phyloP scores from a whole-genome alignment of 2,888 invertebrate genomes.

The Choristoneura rosaceana region DNA sequence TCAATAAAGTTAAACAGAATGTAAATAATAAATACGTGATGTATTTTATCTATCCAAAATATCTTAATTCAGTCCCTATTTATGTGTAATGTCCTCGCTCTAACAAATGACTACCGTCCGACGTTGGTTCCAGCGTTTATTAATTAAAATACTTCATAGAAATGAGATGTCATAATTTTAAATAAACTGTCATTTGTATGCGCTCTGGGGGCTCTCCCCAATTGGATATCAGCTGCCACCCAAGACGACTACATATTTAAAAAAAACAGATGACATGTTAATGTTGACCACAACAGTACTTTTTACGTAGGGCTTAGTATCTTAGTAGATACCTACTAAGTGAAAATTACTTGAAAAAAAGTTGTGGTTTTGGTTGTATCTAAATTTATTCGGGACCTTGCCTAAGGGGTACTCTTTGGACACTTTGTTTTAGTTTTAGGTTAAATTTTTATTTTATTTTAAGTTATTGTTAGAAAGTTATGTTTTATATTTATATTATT shows the following conservation, averaged over 20 bases:
- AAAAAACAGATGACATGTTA: slow-evolving; percentile 19
- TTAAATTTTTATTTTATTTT: too few species aligned
- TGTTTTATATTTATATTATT: too few species aligned
- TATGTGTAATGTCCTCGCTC: slow-evolving; percentile 34
- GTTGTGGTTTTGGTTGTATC: too few species aligned
- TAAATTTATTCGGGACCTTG: too few species aligned
- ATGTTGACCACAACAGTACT: not conserved
- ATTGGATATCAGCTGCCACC: slow-evolving; percentile 51
- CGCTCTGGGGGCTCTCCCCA: slow-evolving; percentile 50
- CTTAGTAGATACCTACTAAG: too few species aligned
- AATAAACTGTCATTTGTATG: slow-evolving; percentile 62
- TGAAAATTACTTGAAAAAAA: not conserved
- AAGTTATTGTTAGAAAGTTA: too few species aligned
- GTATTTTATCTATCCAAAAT: not conserved
- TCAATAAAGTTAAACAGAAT: too few species aligned
- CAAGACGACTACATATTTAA: slow-evolving; percentile 46
- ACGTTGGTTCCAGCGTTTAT: slow-evolving; percentile 55
- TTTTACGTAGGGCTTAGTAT: not conserved
- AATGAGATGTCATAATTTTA: slow-evolving; percentile 70
- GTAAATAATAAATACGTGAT: too few species aligned
- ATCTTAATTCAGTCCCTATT: slow-evolving; percentile 17
- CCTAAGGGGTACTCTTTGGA: too few species aligned
- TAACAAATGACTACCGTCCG: slow-evolving; percentile 71
- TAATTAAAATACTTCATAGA: slow-evolving; percentile 73
- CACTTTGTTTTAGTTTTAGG: too few species aligned